Evolutionary conservation across 2,797 vertebrate genomes (phyloP), one percentile per base, ranked within the genome.

Genomic region (Rhinatrema bivittatum): DNA sequence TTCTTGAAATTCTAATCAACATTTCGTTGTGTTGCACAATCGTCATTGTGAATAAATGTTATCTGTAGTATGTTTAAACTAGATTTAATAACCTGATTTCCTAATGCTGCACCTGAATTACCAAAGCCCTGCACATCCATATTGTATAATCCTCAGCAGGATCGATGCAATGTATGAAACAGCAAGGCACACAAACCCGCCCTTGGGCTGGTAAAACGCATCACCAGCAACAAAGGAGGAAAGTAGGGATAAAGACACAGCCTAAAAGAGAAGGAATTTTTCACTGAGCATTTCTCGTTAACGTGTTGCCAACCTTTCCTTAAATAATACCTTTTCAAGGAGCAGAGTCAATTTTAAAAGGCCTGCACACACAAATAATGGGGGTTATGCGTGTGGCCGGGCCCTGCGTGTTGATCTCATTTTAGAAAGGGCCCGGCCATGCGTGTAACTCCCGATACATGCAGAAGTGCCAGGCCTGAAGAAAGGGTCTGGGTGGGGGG

Each of bases 141-240:
- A n/a, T 32, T 31, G 22, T 29, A 30, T 11, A 32, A 32, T 13
- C 44, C 27, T 14, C 7, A 50, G 67, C 57, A 39, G 5, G 19
- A 25, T 43, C 46, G 42, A 57, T 64, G 75, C 63, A 78, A 72
- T 47, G 39, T 36, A 34, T 23, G 54, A 51, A 65, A 68, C 63
- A 61, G 46, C 59, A 50, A 57, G 59, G 30, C 53, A 38, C 49
- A 46, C 65, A 39, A 44, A 32, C 54, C 64, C 51, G 52, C 43
- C 57, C 43, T n/a, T n/a, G 29, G 53, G 46, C 54, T 42, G 23
- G 37, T 26, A 37, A 46, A 35, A 32, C 50, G 33, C 23, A n/a
- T n/a, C n/a, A n/a, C 35, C 57, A 52, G 48, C 42, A 56, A 61
- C 57, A 55, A 33, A 50, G 50, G 41, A 44, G 35, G 31, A 34